Percentiles rank a stretch among this genome's conserved stretches.
Evolutionary conservation across 2,797 vertebrate genomes (phyloP).

Genomic region (Falco rusticolus): DNA sequence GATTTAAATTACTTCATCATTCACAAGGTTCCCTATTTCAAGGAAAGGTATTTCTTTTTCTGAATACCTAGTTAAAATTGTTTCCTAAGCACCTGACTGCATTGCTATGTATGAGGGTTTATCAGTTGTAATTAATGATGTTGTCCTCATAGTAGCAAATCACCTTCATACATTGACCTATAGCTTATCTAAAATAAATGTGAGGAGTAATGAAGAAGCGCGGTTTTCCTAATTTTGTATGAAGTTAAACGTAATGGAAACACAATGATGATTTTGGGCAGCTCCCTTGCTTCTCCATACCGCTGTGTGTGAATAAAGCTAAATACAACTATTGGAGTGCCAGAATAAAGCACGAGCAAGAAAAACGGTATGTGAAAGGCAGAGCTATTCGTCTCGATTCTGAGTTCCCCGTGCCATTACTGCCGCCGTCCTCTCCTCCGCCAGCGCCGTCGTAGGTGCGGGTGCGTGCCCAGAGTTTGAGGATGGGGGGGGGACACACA

Average conservation of each 20-base stretch:
- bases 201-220: background rate
- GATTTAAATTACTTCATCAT: background rate
- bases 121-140: background rate
- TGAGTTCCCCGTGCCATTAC: accelerated
- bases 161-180: background rate
- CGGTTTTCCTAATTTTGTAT: background rate
- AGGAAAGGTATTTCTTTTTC: background rate
- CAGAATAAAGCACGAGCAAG: background rate
- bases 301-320: background rate
- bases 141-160: background rate
- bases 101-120: background rate
- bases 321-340: background rate
- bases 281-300: background rate
- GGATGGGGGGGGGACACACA: background rate
- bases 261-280: background rate
- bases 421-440: no score
- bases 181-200: background rate
- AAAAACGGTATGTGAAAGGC: background rate
- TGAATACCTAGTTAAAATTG: background rate
- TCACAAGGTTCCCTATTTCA: background rate
- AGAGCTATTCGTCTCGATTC: background rate
- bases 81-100: background rate
- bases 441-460: accelerated
- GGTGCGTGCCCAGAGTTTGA: no score
- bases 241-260: background rate